phyloP scores from a whole-genome alignment of 2,797 vertebrate genomes.

The Phaenicophaeus curvirostris region DNA sequence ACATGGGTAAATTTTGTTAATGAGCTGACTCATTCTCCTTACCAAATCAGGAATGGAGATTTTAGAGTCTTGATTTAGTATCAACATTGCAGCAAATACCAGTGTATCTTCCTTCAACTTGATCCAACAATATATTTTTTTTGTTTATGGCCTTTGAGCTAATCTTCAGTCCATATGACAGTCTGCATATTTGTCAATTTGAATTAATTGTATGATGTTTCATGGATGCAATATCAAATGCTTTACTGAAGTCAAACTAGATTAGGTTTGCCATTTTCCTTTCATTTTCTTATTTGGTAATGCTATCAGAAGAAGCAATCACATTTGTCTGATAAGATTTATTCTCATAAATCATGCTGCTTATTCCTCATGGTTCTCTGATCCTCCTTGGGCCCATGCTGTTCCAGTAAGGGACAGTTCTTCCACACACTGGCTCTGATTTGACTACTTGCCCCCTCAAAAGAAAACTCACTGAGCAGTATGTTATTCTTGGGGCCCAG shows the following conservation, averaged over 20 bases:
- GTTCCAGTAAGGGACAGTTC: background rate
- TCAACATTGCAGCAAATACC: background rate
- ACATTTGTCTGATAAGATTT: conserved; percentile 70
- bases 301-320: conserved; percentile 70
- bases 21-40: background rate
- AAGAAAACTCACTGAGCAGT: background rate
- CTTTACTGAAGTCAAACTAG: conserved; percentile 64
- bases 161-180: conserved; percentile 69
- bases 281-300: conserved; percentile 70
- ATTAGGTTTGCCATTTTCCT: conserved; percentile 70
- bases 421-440: background rate
- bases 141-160: conserved; percentile 68
- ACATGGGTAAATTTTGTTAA: background rate
- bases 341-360: conserved; percentile 55
- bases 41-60: conserved; percentile 11
- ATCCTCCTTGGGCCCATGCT: background rate
- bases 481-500: background rate
- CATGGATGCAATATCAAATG: conserved; percentile 63
- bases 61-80: conserved; percentile 37
- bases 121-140: conserved; percentile 60
- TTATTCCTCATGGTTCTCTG: conserved; percentile 27
- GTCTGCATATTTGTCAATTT: conserved; percentile 69
- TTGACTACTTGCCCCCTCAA: background rate
- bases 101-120: background rate
- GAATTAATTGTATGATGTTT: conserved; percentile 73